Base-by-base conservation (phyloP, 2,797 vertebrate genomes). In the Cynopterus sphinx region DNA sequence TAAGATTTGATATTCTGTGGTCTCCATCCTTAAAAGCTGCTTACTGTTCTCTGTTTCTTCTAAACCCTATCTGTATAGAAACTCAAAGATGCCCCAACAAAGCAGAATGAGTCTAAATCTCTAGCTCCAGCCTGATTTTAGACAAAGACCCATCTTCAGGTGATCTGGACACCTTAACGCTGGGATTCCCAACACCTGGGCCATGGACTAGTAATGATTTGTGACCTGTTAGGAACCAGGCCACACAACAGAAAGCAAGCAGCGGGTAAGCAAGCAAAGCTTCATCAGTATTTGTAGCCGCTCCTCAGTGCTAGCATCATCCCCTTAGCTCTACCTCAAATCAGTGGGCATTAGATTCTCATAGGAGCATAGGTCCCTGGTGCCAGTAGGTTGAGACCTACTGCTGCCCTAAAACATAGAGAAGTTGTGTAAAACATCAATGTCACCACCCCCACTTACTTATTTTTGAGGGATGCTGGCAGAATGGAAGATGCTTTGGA, bases 401-500 rank as follows among this genome's bases (percentile, higher is more conserved):
- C 15, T 49, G 49, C 49, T 49, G 49, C 49, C 53, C 59, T 83
- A 39, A 68, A 59, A 43, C 10, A 1, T 46, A 91, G 65, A 94
- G 59, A 83, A 46, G 10, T 89, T 79, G 39, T 21, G 1, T 75
- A 79, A 93, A 85, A 55, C 17, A 57, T 68, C 31, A 67, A 36
- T 21, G 49, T 87, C 8, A 75, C 31, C 9, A 51, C 9, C 6
- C 10, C 21, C 15, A 36, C 67, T 85, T 86, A 78, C 57, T 86
- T 92, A 49, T 84, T 90, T 94, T 61, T 87, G 68, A 86, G 90
- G 43, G 85, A 11, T 41, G 28, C 10, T 75, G 77, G 55, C 79
- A 78, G 86, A 88, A 24, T 59, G 19, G 31, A 68, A 89, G 84
- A 78, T 86, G 74, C 75, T 95, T 53, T 41, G 73, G 84, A 90